A percentile compares a stretch with the other conserved stretches of the same genome.
Conservation (phyloP, 2,797 vertebrate genomes). For the Rhabdophis nuchalis region DNA sequence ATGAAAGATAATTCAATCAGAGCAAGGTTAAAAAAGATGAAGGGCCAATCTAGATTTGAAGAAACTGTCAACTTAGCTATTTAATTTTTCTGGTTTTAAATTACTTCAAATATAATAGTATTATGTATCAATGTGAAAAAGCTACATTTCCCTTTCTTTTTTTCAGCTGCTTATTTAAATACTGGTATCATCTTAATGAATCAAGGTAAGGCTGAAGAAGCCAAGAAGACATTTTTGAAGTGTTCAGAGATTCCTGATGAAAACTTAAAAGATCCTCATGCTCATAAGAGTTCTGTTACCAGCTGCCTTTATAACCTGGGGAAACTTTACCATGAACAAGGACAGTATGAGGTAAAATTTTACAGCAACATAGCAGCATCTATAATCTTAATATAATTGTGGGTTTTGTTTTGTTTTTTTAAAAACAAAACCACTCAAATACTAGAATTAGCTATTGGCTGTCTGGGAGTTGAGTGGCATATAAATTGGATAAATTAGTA, state of each 20-base stretch:
- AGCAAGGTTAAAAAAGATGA: background rate
- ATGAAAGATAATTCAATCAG: background rate
- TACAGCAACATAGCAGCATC: background rate
- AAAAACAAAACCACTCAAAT: background rate
- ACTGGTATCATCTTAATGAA: constrained; percentile 98
- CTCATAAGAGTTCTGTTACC: constrained; percentile 97
- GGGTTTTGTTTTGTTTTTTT: background rate
- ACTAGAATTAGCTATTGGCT: background rate
- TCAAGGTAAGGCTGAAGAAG: constrained; percentile 90
- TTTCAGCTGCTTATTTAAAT: constrained; percentile 96
- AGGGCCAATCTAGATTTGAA: background rate
- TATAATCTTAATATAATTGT: background rate
- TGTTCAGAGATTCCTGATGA: constrained; percentile 98
- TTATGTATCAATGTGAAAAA: background rate
- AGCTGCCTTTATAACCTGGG: constrained; percentile 99
- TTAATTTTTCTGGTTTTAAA: constrained; percentile 17
- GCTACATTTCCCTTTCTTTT: background rate
- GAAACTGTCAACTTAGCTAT: background rate
- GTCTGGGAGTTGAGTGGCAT: background rate
- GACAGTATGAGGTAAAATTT: constrained; percentile 86
- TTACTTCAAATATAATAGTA: background rate
- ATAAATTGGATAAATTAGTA: background rate
- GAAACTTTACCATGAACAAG: constrained; percentile 95
- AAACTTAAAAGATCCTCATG: constrained; percentile 97
- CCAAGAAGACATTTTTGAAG: constrained; percentile 89